Percentiles rank a stretch among this genome's conserved stretches.
phyloP scores from a whole-genome alignment of 2,888 invertebrate genomes.

The Subacronicta megacephala region DNA sequence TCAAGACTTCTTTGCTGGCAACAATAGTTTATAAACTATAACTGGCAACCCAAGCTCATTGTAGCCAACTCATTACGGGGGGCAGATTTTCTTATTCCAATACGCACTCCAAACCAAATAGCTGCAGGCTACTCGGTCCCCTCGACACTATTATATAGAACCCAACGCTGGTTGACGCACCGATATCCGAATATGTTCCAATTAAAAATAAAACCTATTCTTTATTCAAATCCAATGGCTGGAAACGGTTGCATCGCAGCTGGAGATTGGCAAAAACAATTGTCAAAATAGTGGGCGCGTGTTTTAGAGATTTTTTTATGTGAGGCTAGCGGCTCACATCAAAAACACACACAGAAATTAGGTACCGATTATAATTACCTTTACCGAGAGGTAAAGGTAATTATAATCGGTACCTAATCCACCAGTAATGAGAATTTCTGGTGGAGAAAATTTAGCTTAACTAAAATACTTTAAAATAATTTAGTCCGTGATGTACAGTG shows the following conservation, averaged over 20 bases:
- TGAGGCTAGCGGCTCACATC: not conserved
- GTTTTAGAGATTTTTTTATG: slow-evolving; percentile 7
- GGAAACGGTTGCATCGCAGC: slow-evolving; percentile 68
- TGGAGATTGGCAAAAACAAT: slow-evolving; percentile 55
- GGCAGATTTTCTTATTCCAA: slow-evolving; percentile 84
- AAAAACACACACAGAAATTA: too few relatives aligned
- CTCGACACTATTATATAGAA: slow-evolving; percentile 69
- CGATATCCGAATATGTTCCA: slow-evolving; percentile 85
- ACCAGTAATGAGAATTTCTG: too few relatives aligned
- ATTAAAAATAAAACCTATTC: slow-evolving; percentile 78
- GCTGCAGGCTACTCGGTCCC: slow-evolving; percentile 78
- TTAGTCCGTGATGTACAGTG: too few relatives aligned
- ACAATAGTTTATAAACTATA: slow-evolving; percentile 42
- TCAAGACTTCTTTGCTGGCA: too few relatives aligned
- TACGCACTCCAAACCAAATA: slow-evolving; percentile 83
- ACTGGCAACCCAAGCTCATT: slow-evolving; percentile 33
- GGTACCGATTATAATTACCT: too few relatives aligned
- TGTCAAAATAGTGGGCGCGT: slow-evolving; percentile 13
- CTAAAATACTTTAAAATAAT: too few relatives aligned
- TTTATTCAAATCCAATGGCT: slow-evolving; percentile 65
- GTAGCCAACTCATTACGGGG: slow-evolving; percentile 71
- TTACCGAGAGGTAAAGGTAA: too few relatives aligned
- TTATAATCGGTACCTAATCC: too few relatives aligned
- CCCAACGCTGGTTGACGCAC: slow-evolving; percentile 64
- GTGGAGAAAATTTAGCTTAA: too few relatives aligned